Percentiles rank a stretch among this genome's conserved stretches.
phyloP scores from a whole-genome alignment of 2,797 vertebrate species.

The Neoniphon sammara region DNA sequence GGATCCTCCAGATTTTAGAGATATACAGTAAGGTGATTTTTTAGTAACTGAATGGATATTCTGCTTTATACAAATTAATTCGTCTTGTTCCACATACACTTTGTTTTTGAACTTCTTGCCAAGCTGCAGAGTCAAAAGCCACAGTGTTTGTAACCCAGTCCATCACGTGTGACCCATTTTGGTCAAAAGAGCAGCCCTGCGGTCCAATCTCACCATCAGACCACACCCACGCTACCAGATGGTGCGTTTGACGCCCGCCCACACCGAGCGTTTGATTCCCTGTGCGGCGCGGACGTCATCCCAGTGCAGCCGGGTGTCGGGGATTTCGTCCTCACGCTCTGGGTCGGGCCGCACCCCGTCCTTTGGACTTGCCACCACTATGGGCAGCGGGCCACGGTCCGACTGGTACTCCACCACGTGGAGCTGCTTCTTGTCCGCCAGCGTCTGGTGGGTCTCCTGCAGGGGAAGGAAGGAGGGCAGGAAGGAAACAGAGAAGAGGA shows the following conservation, averaged over 20 bases:
- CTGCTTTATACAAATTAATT: too few relatives aligned
- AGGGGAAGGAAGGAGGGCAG: neutral
- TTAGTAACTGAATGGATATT: too few relatives aligned
- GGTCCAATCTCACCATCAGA: neutral
- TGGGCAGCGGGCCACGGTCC: constrained; percentile 87
- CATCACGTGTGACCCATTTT: neutral
- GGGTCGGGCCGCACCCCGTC: constrained; percentile 72
- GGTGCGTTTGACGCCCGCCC: constrained; percentile 86
- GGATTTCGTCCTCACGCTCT: constrained; percentile 85
- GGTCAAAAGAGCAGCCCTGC: constrained; percentile 9
- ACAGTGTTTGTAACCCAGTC: neutral
- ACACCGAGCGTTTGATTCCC: constrained; percentile 85
- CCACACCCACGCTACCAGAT: constrained; percentile 73
- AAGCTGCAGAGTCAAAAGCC: neutral
- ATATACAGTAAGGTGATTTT: neutral
- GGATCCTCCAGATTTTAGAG: neutral
- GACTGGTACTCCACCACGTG: constrained; percentile 91
- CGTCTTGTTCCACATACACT: neutral
- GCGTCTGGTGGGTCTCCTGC: constrained; percentile 89
- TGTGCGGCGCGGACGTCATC: constrained; percentile 86
- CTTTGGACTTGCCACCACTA: constrained; percentile 86
- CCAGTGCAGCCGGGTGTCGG: constrained; percentile 86
- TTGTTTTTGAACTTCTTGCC: neutral
- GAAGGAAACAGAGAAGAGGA: too few relatives aligned
- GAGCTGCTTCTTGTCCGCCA: constrained; percentile 89